Evolutionary conservation across 2,113 vertebrate genomes (phyloP).

Genomic region (Dipodomys ordii): DNA sequence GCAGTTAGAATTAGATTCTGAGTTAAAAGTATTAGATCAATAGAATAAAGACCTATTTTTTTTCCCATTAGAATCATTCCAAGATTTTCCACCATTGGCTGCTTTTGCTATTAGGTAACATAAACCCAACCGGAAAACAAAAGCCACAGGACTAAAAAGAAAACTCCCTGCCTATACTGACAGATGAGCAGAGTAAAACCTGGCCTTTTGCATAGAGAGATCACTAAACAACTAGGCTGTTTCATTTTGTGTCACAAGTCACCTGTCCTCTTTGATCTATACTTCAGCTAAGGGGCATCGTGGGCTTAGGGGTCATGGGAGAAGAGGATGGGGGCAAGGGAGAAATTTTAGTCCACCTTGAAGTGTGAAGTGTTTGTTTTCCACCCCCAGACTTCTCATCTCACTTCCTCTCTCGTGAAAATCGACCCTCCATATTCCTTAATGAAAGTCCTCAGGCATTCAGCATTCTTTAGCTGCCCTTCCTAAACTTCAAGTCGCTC

Average conservation of each 20-base stretch:
- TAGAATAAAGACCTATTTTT: accelerated
- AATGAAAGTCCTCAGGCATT: conserved; percentile 44
- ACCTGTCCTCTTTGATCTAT: conserved; percentile 87
- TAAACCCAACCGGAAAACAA: conserved; percentile 77
- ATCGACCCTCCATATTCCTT: conserved; percentile 72
- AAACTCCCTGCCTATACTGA: conserved; percentile 77
- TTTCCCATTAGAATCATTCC: neutral
- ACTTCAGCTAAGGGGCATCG: conserved; percentile 77
- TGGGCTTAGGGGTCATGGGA: conserved; percentile 81
- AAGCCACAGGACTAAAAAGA: conserved; percentile 2
- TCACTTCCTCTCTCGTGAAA: conserved; percentile 78
- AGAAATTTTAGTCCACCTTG: conserved; percentile 84
- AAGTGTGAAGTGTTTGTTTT: conserved; percentile 87
- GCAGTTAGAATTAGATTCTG: neutral
- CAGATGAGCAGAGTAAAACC: conserved; percentile 79
- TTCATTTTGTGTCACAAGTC: conserved; percentile 84
- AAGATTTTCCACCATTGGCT: conserved; percentile 24
- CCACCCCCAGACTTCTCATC: conserved; percentile 67
- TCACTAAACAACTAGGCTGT: conserved; percentile 82
- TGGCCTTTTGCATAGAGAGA: conserved; percentile 70
- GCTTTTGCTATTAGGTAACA: conserved; percentile 71
- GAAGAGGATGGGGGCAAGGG: conserved; percentile 79
- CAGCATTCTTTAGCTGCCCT: conserved; percentile 42
- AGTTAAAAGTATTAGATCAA: neutral
- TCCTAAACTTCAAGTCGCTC: conserved; percentile 31